A percentile compares a stretch with the other conserved stretches of the same genome.
These are phyloP conservation scores for Pedetes capensis DNA, from an alignment of 2,113 vertebrate genomes.

Conservation along the genomic window DNA sequence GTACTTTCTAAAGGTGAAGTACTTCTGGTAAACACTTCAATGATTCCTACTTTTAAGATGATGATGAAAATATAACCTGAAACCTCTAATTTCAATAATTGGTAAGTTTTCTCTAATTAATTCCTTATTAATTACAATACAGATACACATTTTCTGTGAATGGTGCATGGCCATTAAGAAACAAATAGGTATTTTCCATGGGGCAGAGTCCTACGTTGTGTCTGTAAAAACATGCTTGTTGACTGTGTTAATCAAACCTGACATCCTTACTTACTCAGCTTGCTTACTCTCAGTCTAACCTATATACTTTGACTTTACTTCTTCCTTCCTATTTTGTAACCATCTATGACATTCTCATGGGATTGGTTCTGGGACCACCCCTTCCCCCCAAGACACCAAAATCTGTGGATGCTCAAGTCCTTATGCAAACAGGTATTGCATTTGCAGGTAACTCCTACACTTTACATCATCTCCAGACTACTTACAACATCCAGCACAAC, in stretches of 20 bases:
- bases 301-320: neutral
- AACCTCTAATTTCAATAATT: neutral
- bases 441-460: neutral
- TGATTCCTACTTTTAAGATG: neutral
- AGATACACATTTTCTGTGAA: neutral
- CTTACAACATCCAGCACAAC: no score
- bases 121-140: neutral
- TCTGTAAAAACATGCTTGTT: neutral
- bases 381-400: neutral
- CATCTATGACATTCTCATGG: neutral
- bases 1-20: neutral
- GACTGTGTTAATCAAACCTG: neutral
- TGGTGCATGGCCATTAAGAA: neutral
- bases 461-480: no score
- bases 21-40: neutral
- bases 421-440: neutral
- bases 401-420: neutral
- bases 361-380: neutral
- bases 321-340: neutral
- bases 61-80: neutral
- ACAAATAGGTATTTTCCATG: neutral
- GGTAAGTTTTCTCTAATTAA: neutral
- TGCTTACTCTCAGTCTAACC: neutral
- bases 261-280: neutral
- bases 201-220: accelerated